Base-by-base conservation (phyloP, 2,797 vertebrate species). In the Danionella dracula region DNA sequence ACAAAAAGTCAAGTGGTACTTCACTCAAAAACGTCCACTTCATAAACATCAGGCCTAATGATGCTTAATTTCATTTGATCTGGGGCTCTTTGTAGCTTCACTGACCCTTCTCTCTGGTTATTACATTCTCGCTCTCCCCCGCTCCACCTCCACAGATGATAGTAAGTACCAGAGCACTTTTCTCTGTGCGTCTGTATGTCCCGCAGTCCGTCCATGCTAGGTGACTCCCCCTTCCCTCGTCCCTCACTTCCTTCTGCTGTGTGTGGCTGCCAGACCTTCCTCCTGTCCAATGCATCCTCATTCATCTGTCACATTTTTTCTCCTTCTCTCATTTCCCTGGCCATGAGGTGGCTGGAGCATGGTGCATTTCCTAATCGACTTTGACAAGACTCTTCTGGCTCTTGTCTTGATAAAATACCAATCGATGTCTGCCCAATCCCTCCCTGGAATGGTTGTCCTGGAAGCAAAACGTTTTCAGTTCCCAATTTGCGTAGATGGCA, bases 121-220 rank as follows among this genome's bases (percentile, higher is more conserved):
- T 92, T 91, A 90, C 89, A 89, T 88, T 88, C 88, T 74, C 78
- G 90, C 89, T 89, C 88, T 86, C 86, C 85, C 88, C 88, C 88
- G 86, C 88, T 81, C 87, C 83, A 81, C 88, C 85, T 89, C 84
- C 88, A 88, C 95, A 99, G 96, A 99, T 99, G 96, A 99, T 99
- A 95, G 96, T 99, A 98, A 99, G 96, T 99, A 99, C 90, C 89
- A 91, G 89, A 90, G 92, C 89, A 89, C 90, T 93, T 85, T 88
- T 91, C 82, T 75, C 83, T 96, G 88, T 91, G 78, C 90, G 85
- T 94, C 89, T 94, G 93, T 98, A 87, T 94, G 89, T 94, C 85
- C 75, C 68, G 85, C 87, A 88, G 82, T 90, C 77, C 89, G 87
- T 92, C 78, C 78, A 76, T 76, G 84, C 77, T 40, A 76, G 88